These are phyloP conservation scores for Hemistola chrysoprasaria DNA, from an alignment of 2,888 invertebrate species.

Conservation along the genomic window DNA sequence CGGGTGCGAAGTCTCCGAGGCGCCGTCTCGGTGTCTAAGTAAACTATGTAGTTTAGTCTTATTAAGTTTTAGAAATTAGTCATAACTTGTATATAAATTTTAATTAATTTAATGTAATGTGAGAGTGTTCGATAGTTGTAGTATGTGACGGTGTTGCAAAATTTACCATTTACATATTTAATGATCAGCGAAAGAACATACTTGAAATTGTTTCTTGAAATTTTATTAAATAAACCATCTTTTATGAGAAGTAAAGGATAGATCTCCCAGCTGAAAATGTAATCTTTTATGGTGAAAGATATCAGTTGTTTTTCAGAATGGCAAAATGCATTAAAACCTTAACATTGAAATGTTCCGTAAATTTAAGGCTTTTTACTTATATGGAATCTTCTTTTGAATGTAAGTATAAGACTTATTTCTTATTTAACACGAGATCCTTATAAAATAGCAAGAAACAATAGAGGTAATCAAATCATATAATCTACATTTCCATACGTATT, in stretches of 20 bases:
- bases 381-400: no score
- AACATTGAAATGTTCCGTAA: no score
- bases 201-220: conserved; percentile 13
- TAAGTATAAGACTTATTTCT: no score
- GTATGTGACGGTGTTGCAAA: conserved; percentile 68
- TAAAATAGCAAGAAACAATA: conserved; percentile 25
- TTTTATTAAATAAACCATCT: conserved; percentile 14
- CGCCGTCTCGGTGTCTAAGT: conserved; percentile 52
- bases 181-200: conserved; percentile 36
- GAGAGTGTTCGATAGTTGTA: conserved; percentile 81
- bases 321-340: no score
- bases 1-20: no score
- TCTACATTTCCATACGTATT: conserved; percentile 39
- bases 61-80: conserved; percentile 65
- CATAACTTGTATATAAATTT: conserved; percentile 79
- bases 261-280: conserved; percentile 8
- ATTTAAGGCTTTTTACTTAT: no score
- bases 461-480: conserved; percentile 31
- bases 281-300: conserved; percentile 13
- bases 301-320: conserved; percentile 13
- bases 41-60: conserved; percentile 43
- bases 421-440: conserved; percentile 10
- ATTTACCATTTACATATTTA: conserved; percentile 51
- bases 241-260: not conserved
- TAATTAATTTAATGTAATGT: conserved; percentile 76